phyloP scores from a whole-genome alignment of 1,140 invertebrate species.

The Calosoma granatense region DNA sequence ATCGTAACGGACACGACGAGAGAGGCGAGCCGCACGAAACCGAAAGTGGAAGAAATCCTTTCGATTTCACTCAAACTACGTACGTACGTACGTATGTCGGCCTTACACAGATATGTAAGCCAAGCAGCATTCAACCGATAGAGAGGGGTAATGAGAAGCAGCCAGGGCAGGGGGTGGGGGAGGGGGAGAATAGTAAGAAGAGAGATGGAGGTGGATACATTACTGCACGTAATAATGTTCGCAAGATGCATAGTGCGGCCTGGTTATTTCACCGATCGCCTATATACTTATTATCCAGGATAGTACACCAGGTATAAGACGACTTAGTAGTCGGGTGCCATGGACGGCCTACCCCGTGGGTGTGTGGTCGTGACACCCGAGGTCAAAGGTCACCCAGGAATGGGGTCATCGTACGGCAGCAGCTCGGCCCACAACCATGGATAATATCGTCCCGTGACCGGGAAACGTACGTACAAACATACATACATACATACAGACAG shows the following conservation, averaged over 20 bases:
- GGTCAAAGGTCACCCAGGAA: neutral
- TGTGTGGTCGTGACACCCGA: neutral
- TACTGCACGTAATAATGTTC: neutral
- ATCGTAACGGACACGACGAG: no score
- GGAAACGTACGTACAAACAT: neutral
- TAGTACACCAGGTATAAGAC: neutral
- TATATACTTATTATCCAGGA: neutral
- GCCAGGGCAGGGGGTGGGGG: no score
- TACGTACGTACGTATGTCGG: no score
- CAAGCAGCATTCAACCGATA: no score
- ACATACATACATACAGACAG: neutral
- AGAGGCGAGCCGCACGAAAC: no score
- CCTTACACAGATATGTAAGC: no score
- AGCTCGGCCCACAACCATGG: neutral
- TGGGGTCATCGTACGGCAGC: conserved; percentile 3
- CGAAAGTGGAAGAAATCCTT: neutral
- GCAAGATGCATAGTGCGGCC: neutral
- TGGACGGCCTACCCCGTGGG: conserved; percentile 7
- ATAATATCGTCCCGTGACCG: neutral
- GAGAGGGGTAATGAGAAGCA: no score
- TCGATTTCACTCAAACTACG: neutral
- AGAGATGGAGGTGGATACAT: neutral
- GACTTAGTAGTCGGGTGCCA: neutral
- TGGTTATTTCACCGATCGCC: neutral
- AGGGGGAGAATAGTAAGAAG: no score